A percentile compares a stretch with the other conserved stretches of the same genome.
Conservation (phyloP, 2,113 vertebrate genomes). For the Lagopus muta region DNA sequence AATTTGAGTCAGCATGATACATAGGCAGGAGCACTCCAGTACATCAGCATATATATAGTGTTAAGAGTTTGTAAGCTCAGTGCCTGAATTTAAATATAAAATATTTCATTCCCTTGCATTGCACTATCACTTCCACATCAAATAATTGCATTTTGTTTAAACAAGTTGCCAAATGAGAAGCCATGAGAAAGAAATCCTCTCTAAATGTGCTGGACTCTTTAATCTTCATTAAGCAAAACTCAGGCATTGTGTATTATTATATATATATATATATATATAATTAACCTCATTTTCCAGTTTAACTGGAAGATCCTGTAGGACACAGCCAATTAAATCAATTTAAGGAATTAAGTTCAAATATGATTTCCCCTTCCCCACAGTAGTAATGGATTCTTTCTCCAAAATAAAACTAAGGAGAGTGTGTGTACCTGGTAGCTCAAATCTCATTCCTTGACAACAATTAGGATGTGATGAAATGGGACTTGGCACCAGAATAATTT, state of each 20-base stretch:
- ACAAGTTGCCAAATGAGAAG: constrained; percentile 22
- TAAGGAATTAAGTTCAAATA: not conserved
- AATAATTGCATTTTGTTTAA: constrained; percentile 40
- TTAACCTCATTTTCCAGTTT: not conserved
- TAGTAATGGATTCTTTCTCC: not conserved
- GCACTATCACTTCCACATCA: constrained; percentile 46
- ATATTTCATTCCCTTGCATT: not conserved
- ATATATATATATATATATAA: too few species aligned
- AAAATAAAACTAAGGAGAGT: not conserved
- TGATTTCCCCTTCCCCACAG: not conserved
- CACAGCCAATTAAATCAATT: not conserved
- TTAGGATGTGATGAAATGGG: not conserved
- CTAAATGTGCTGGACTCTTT: not conserved
- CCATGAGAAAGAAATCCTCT: constrained; percentile 14
- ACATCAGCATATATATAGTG: not conserved
- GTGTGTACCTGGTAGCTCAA: not conserved
- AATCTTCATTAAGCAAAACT: not conserved
- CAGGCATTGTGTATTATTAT: not conserved
- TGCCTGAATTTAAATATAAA: not conserved
- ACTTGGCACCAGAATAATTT: not conserved
- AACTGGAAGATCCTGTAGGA: constrained; percentile 37
- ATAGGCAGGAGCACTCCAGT: not conserved
- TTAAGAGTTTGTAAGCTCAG: not conserved
- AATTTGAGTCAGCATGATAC: not conserved
- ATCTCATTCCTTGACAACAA: not conserved